Conservation (phyloP, 2,888 invertebrate genomes). For the Megaustenia siamemsis region DNA sequence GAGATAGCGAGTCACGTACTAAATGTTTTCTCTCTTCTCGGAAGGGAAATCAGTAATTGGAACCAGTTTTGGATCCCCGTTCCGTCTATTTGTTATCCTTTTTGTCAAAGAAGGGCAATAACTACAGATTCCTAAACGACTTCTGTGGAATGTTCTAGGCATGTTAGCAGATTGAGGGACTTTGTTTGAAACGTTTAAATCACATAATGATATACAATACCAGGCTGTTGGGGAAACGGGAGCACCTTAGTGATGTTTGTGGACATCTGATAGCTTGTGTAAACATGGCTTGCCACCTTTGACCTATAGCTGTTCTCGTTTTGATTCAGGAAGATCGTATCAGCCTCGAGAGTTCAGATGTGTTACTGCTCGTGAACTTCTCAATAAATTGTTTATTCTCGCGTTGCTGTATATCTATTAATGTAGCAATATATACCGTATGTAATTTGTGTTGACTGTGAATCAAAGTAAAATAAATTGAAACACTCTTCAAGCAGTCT, state of each 20-base stretch:
- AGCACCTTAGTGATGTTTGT: background rate
- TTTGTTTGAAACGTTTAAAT: background rate
- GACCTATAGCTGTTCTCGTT: background rate
- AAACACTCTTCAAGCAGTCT: too few species aligned
- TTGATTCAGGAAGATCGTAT: background rate
- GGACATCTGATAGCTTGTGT: background rate
- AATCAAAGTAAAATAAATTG: too few species aligned
- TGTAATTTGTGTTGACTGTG: too few species aligned
- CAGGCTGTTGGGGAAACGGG: background rate
- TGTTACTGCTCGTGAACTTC: too few species aligned
- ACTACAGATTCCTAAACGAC: background rate
- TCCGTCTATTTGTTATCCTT: conserved; percentile 4
- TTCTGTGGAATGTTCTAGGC: background rate
- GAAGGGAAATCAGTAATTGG: conserved; percentile 17
- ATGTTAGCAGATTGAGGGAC: background rate
- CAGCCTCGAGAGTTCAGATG: too few species aligned
- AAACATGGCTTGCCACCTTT: background rate
- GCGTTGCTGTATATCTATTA: too few species aligned
- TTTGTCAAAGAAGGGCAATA: conserved; percentile 9
- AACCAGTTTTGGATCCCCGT: conserved; percentile 21
- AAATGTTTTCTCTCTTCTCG: background rate
- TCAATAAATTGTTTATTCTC: too few species aligned
- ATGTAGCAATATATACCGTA: too few species aligned
- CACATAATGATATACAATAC: background rate
- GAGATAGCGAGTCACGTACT: background rate